Evolutionary conservation across 2,888 invertebrate species (phyloP), one percentile per base, ranked within the genome.

Genomic region (Cosmia pyralina): DNA sequence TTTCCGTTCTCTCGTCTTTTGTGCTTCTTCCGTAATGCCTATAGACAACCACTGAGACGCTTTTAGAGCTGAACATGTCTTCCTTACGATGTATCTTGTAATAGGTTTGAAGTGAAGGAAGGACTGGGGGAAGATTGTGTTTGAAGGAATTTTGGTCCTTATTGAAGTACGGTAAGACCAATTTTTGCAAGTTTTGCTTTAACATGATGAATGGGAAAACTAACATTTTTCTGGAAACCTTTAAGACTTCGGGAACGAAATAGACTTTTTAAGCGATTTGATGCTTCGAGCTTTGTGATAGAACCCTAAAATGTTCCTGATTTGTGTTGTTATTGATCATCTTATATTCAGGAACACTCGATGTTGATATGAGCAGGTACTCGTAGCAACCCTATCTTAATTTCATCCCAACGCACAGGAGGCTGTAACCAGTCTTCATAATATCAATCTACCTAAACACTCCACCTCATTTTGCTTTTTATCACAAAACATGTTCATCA

Each of bases 1-100:
- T 88, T 87, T 88, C 89, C 89, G 87, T 69, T 69, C 76, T 57
- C 60, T 28, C 64, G 63, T 80, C 75, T 72, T 73, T 73, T 79
- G 72, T 79, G 68, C 60, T 46, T 68, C 58, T 74, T 70, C 78
- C 87, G 66, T 81, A 83, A 81, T 79, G 69, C 58, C 41, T 72
- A 75, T 69, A 81, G 81, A 84, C 81, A 80, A 59, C 68, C 68
- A 65, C 70, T 62, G 76, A 69, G 75, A 80, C 59, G 81, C 71
- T 83, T 69, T 84, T 80, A 83, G 62, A 66, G 81, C 55, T 63
- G 11, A 53, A 63, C 53, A 55, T 38, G 50, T 64, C 34, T 64
- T 58, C 57, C 57, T 48, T 19, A 53, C 41, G 28, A 34, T 59
- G 38, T 60, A 11, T 50, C 46, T 68, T 28, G 53, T 60, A 63